These are phyloP conservation scores for Stylophora pistillata DNA, from an alignment of 64 coral and sea anemone genomes.

Conservation along the genomic window DNA sequence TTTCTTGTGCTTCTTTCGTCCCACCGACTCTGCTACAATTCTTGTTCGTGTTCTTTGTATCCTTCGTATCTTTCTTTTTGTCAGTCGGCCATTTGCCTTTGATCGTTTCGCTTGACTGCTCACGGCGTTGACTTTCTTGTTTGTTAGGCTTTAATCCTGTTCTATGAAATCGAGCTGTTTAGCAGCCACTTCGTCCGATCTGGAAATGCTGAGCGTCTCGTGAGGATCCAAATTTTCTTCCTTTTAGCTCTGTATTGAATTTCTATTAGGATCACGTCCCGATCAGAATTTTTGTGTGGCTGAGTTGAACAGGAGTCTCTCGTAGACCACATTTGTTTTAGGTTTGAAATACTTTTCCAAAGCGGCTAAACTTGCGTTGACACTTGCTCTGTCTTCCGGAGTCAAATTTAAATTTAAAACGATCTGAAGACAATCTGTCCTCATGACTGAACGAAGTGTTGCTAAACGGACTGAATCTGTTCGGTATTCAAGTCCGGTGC, in stretches of 20 bases:
- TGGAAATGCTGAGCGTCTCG: slow-evolving; percentile 42
- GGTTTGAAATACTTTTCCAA: slow-evolving; percentile 57
- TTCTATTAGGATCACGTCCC: slow-evolving; percentile 31
- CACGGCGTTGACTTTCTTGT: slow-evolving; percentile 10
- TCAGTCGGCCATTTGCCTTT: not conserved
- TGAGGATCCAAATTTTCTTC: slow-evolving; percentile 41
- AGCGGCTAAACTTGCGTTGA: not conserved
- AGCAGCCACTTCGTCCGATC: slow-evolving; percentile 37
- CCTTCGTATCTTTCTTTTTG: not conserved
- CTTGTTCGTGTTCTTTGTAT: not conserved
- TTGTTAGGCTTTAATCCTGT: not conserved
- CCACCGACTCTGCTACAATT: too few relatives aligned
- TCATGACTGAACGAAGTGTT: too few relatives aligned
- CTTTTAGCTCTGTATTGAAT: slow-evolving; percentile 24
- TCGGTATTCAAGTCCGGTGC: too few relatives aligned
- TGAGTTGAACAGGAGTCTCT: slow-evolving; percentile 45
- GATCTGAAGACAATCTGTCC: not conserved
- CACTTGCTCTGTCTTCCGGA: not conserved
- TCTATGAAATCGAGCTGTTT: slow-evolving; percentile 46
- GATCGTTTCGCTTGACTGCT: slow-evolving; percentile 2
- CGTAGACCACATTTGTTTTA: slow-evolving; percentile 59
- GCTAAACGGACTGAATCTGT: too few relatives aligned
- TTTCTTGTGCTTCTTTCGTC: not conserved
- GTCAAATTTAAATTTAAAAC: slow-evolving; percentile 39
- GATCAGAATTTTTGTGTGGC: slow-evolving; percentile 23